These are phyloP conservation scores for Sinocyclocheilus rhinocerous DNA, from an alignment of 2,113 vertebrate species.

Conservation along the genomic window DNA sequence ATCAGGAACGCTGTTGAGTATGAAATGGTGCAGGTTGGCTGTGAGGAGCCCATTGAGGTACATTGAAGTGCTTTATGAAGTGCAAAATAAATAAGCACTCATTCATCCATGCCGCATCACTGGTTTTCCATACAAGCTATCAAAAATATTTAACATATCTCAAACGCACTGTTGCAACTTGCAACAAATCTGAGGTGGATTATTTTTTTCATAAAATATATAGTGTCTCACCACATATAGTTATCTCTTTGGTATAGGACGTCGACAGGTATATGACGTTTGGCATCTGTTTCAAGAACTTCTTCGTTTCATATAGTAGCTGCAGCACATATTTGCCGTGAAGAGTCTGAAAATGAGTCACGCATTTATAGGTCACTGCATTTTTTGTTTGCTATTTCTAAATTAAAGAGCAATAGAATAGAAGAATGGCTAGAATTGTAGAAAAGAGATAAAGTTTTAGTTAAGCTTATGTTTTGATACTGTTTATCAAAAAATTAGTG, in stretches of 20 bases:
- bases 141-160: background rate
- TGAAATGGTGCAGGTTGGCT: conserved; percentile 60
- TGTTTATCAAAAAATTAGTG: background rate
- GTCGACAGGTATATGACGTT: conserved; percentile 86
- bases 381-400: background rate
- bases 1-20: conserved; percentile 59
- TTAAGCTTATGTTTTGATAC: background rate
- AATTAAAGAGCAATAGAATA: background rate
- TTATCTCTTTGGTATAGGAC: conserved; percentile 86
- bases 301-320: conserved; percentile 86
- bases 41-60: conserved; percentile 51
- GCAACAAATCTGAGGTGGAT: background rate
- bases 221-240: conserved; percentile 81
- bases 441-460: background rate
- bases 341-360: conserved; percentile 76
- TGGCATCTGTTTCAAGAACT: conserved; percentile 86
- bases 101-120: conserved; percentile 2
- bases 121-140: background rate
- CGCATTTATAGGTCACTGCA: background rate
- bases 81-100: conserved; percentile 64
- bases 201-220: conserved; percentile 22
- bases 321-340: conserved; percentile 89
- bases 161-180: background rate
- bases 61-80: conserved; percentile 67
- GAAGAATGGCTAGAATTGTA: background rate